phyloP scores from a whole-genome alignment of 2,888 invertebrate species.

The Campoplex nolae region DNA sequence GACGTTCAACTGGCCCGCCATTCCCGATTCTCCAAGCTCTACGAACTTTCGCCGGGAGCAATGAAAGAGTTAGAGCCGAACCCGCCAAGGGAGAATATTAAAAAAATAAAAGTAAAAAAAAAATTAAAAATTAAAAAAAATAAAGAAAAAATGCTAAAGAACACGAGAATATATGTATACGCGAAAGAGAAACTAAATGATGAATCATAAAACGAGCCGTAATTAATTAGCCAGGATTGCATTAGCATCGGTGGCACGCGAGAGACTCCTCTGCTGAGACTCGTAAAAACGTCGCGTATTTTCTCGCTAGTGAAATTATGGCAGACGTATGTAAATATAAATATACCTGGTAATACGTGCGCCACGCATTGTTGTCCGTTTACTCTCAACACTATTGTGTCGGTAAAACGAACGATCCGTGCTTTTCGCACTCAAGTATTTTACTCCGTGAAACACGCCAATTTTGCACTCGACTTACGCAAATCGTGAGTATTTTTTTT shows the following conservation, averaged over 20 bases:
- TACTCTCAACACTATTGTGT: constrained; percentile 55
- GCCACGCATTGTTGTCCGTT: constrained; percentile 75
- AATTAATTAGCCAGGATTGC: constrained; percentile 81
- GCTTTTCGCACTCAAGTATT: constrained; percentile 54
- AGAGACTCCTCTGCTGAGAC: constrained; percentile 77
- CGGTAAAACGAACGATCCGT: constrained; percentile 34
- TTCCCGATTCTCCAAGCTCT: constrained; percentile 41
- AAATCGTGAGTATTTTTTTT: background rate
- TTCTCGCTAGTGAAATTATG: constrained; percentile 72
- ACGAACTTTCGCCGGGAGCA: constrained; percentile 39
- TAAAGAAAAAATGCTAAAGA: constrained; percentile 57
- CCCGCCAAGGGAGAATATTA: constrained; percentile 17
- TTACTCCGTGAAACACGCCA: background rate
- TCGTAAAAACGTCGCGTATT: constrained; percentile 81
- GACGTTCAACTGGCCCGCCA: constrained; percentile 39
- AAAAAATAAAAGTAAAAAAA: background rate
- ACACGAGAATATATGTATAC: constrained; percentile 30
- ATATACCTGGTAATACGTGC: constrained; percentile 52
- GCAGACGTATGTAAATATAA: background rate
- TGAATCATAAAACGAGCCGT: constrained; percentile 80
- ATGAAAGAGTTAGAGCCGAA: constrained; percentile 53
- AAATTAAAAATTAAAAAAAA: background rate
- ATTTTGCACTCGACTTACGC: background rate
- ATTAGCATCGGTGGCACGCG: constrained; percentile 79
- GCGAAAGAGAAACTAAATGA: constrained; percentile 67